phyloP scores from a whole-genome alignment of 1,140 invertebrate species.

The Hycleus phaleratus region DNA sequence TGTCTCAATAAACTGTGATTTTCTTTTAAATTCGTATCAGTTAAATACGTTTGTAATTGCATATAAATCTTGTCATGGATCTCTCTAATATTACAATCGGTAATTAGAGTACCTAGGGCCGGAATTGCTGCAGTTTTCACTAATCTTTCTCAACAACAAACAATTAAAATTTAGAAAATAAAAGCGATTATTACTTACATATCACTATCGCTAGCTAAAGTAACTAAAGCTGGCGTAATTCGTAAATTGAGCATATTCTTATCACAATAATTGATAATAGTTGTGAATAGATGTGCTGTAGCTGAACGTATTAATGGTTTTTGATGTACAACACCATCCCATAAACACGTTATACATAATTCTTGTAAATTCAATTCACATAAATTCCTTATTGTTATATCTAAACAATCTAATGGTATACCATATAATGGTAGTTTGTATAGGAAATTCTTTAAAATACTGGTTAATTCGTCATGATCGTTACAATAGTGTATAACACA shows the following conservation, averaged over 20 bases:
- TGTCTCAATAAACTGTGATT: constrained; percentile 43
- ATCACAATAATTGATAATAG: constrained; percentile 48
- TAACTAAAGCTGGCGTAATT: constrained; percentile 62
- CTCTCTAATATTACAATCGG: constrained; percentile 48
- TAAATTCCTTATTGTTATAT: constrained; percentile 45
- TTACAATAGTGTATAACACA: constrained; percentile 41
- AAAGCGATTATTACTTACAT: constrained; percentile 45
- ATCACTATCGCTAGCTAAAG: constrained; percentile 61
- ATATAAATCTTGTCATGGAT: constrained; percentile 63
- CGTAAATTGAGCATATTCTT: constrained; percentile 51
- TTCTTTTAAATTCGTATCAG: constrained; percentile 45
- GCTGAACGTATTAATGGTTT: constrained; percentile 51
- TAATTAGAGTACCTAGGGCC: constrained; percentile 57
- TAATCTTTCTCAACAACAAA: constrained; percentile 41
- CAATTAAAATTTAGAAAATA: background rate
- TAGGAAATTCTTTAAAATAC: constrained; percentile 46
- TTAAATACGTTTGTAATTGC: constrained; percentile 60
- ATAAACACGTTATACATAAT: constrained; percentile 51
- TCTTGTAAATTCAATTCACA: constrained; percentile 46
- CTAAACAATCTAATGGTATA: constrained; percentile 46
- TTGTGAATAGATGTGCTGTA: constrained; percentile 53
- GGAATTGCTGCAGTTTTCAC: constrained; percentile 58
- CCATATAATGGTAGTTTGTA: constrained; percentile 47
- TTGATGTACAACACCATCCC: constrained; percentile 63
- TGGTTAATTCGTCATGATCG: constrained; percentile 42